Base-by-base conservation (phyloP, 2,797 vertebrate species). In the Dromococcyx pavoninus region DNA sequence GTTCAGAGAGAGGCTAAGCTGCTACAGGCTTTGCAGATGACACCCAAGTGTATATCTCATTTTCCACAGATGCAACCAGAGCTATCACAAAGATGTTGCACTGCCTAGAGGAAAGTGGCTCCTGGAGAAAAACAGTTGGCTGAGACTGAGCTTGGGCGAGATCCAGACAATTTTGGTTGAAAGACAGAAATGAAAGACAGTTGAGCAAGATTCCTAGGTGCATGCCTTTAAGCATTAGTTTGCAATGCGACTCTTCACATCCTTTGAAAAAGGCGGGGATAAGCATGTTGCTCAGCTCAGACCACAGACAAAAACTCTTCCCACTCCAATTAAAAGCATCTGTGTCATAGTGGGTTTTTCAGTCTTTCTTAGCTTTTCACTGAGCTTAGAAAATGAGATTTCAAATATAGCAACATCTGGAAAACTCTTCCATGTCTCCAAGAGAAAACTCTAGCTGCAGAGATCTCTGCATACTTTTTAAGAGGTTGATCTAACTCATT, bases 101-200 rank as follows among this genome's bases (percentile, higher is more conserved):
- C 7, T 91, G 95, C 86, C 91, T 95, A 60, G 65, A 72, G 91
- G 81, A 92, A 92, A 93, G 86, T 77, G 75, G 85, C 61, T 95
- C 81, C 92, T 93, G 85, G 58, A 94, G 93, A 86, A 96, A 70
- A 96, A 62, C 91, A 92, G 89, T 82, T 96, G 93, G 66, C 72
- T 95, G 75, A 89, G 72, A 89, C 33, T 78, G 85, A 83, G 51
- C 41, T 94, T 96, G 93, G 73, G 70, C 66, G 74, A 54, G 73
- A 84, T 83, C 88, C 96, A 93, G 91, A 78, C 43, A 53, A 78
- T 83, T 62, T n/a, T 72, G 58, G 46, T 93, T 91, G 86, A 93
- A 94, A 95, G 79, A 56, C 30, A 93, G 72, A 95, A 95, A 80
- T 37, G 2, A 62, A 56, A 86, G 50, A 24, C 61, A 85, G 87